phyloP scores from a whole-genome alignment of 2,113 vertebrate genomes.

The Nettapus auritus region DNA sequence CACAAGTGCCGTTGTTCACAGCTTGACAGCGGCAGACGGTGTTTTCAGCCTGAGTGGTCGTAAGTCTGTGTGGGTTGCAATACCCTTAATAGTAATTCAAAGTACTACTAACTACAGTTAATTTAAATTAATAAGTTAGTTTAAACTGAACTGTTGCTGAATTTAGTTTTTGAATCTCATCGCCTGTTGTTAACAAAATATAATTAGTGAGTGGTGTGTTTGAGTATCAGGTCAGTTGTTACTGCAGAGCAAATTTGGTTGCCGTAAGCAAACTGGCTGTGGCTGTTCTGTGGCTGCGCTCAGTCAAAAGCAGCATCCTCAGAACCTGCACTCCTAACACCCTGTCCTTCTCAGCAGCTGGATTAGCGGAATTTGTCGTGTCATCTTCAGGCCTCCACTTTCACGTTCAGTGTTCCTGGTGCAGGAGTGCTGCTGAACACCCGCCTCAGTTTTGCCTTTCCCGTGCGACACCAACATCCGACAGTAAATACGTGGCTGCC shows the following conservation, averaged over 20 bases:
- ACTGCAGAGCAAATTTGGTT: background rate
- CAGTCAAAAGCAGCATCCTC: background rate
- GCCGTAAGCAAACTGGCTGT: background rate
- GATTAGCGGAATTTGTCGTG: background rate
- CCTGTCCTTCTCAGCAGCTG: background rate
- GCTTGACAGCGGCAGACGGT: background rate
- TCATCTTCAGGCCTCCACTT: slow-evolving; percentile 17
- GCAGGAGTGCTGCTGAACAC: background rate
- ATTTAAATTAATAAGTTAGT: background rate
- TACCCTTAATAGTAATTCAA: background rate
- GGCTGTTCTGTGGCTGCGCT: background rate
- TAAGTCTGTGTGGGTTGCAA: background rate
- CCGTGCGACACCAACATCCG: background rate
- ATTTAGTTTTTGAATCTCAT: background rate
- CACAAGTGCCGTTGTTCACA: background rate
- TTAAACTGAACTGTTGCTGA: background rate
- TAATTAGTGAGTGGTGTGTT: background rate
- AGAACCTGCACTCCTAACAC: background rate
- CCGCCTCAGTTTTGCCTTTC: background rate
- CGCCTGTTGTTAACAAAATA: background rate
- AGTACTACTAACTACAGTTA: background rate
- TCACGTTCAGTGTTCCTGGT: slow-evolving; percentile 10
- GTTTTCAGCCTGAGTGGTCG: background rate
- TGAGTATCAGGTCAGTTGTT: background rate
- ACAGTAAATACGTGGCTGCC: too few relatives aligned